Percentiles rank a stretch among this genome's conserved stretches.
Conservation (phyloP, 1,140 invertebrate genomes). For the Metopolophium dirhodum region DNA sequence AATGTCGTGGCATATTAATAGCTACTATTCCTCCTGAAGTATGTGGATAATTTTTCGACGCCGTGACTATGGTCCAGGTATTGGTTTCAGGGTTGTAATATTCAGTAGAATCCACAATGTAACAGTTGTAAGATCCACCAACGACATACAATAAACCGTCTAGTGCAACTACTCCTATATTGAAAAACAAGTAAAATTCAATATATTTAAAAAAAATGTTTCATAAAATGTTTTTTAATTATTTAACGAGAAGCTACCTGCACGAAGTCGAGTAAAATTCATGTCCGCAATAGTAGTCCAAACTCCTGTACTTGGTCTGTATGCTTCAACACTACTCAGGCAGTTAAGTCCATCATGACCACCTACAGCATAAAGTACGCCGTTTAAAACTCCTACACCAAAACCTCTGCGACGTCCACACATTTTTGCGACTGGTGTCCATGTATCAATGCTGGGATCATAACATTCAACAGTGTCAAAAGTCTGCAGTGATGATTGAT, state of each 20-base stretch:
- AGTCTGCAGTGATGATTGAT: constrained; percentile 87
- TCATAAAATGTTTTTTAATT: constrained; percentile 63
- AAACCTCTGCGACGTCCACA: constrained; percentile 84
- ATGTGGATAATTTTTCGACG: too few relatives aligned
- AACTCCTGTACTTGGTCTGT: constrained; percentile 65
- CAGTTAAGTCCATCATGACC: constrained; percentile 81
- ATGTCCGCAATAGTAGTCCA: constrained; percentile 88
- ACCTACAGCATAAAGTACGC: constrained; percentile 86
- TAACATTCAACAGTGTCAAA: constrained; percentile 92
- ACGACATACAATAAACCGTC: too few relatives aligned
- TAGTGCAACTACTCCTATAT: constrained; percentile 82
- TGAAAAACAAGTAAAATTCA: background rate
- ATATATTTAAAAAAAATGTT: constrained; percentile 63
- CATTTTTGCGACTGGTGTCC: constrained; percentile 87
- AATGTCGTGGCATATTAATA: too few relatives aligned
- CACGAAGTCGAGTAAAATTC: constrained; percentile 66
- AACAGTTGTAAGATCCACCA: too few relatives aligned
- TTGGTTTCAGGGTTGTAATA: constrained; percentile 84
- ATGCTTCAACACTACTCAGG: constrained; percentile 86
- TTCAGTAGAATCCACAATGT: constrained; percentile 79
- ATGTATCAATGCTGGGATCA: constrained; percentile 82
- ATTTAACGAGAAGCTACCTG: constrained; percentile 64
- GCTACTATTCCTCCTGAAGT: too few relatives aligned
- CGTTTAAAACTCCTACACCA: constrained; percentile 88
- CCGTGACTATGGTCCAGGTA: constrained; percentile 73